A percentile compares a stretch with the other conserved stretches of the same genome.
Conservation (phyloP, 2,888 invertebrate genomes). For the Stenoptilia bipunctidactyla region DNA sequence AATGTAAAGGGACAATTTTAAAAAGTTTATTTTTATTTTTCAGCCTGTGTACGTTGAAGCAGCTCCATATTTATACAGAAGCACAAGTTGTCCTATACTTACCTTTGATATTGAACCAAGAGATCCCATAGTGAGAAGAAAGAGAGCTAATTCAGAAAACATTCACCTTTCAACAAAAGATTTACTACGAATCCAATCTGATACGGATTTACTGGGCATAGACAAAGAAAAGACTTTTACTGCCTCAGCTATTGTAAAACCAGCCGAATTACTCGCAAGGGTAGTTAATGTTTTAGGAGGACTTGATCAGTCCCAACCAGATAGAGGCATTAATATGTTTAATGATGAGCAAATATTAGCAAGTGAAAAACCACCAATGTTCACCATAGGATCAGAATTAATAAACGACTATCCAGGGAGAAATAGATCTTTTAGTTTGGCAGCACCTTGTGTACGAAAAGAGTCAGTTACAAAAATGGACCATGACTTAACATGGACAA, state of each 20-base stretch:
- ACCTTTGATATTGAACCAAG: slow-evolving; percentile 71
- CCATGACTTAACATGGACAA: slow-evolving; percentile 78
- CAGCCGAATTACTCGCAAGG: slow-evolving; percentile 80
- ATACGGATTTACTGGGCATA: slow-evolving; percentile 82
- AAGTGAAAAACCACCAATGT: slow-evolving; percentile 72
- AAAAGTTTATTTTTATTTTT: slow-evolving; percentile 22
- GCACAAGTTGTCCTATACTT: slow-evolving; percentile 81
- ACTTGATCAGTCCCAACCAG: slow-evolving; percentile 56
- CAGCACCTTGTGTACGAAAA: slow-evolving; percentile 55
- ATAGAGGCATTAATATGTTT: slow-evolving; percentile 76
- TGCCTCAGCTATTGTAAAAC: slow-evolving; percentile 78
- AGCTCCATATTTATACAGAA: slow-evolving; percentile 58
- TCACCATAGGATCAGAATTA: slow-evolving; percentile 66
- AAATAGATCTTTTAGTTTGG: slow-evolving; percentile 75
- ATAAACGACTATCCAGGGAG: slow-evolving; percentile 49
- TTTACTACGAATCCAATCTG: slow-evolving; percentile 78
- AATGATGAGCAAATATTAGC: slow-evolving; percentile 81
- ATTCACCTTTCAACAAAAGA: slow-evolving; percentile 57
- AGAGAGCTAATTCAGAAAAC: slow-evolving; percentile 77
- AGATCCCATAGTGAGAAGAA: slow-evolving; percentile 58
- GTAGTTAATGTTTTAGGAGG: slow-evolving; percentile 83
- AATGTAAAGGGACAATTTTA: too few relatives aligned
- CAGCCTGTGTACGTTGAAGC: slow-evolving; percentile 84
- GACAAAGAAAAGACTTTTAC: slow-evolving; percentile 84
- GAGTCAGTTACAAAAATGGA: slow-evolving; percentile 47